Base-by-base conservation (phyloP, 2,113 vertebrate species). In the Sialia sialis region DNA sequence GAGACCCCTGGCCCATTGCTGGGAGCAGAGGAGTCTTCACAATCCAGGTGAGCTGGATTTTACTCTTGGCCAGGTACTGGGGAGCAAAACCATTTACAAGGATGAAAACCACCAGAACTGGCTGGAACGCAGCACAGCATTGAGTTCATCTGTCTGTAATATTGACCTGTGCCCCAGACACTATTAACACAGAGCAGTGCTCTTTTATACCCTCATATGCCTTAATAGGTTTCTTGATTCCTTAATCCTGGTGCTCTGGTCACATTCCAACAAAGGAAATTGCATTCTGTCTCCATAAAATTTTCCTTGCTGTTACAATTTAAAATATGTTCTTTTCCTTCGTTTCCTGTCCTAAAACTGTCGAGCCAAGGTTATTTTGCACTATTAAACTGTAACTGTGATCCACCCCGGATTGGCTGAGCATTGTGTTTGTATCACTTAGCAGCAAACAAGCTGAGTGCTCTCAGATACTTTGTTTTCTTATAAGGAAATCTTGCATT, bases 41-140 rank as follows among this genome's bases (percentile, higher is more conserved):
- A 96, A 3, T 95, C 96, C 96, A 98, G 98, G 98, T 97, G 93
- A 89, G 94, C 49, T 52, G 66, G 56, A 16, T 52, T 23, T 74
- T 68, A 13, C 63, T 32, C 63, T 34, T 46, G 25, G 27, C 30
- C 52, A 29, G 38, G 6, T 49, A 6, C 27, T 56, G n/a, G 25
- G 54, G 11, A 62, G 39, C n/a, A 66, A 44, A 79, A 64, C 5
- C 44, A 23, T 86, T 88, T 32, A 30, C 30, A 60, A 56, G 38
- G 76, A 48, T 78, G 60, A 67, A 77, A 90, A 48, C 1, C 43
- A 30, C 11, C 4, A 4, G 75, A 70, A 25, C 12, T 87, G 82
- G 64, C 78, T 59, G 67, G 16, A 4, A 55, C 43, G 25, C 75
- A 93, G 67, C 34, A 38, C 75, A 86, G 68, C 67, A 41, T 23